A percentile compares a stretch with the other conserved stretches of the same genome.
These are phyloP conservation scores for Antheraea assamensis DNA, from an alignment of 2,888 invertebrate genomes.

Conservation along the genomic window DNA sequence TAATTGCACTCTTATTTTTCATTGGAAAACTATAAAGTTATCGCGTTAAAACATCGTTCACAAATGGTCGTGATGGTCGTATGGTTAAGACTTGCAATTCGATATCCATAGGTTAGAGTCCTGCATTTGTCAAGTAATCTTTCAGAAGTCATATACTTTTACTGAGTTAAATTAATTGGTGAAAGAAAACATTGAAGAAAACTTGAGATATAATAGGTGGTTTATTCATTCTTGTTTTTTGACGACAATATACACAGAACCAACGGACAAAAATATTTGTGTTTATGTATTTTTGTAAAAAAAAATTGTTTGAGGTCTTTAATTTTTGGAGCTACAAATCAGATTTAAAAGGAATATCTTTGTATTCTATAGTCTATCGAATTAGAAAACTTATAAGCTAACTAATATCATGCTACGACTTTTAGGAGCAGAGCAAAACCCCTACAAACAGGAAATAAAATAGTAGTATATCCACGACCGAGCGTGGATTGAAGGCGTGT, in stretches of 20 bases:
- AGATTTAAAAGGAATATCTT: no score
- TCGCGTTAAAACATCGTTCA: background rate
- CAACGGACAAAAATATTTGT: background rate
- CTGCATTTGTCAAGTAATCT: background rate
- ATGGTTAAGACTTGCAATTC: background rate
- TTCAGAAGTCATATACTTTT: background rate
- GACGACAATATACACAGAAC: background rate
- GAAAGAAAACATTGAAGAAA: no score
- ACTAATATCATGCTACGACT: no score
- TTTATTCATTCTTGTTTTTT: background rate
- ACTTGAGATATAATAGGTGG: background rate
- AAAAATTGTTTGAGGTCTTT: no score
- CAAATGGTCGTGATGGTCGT: background rate
- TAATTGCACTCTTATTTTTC: slow-evolving; percentile 44
- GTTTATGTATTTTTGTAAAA: no score
- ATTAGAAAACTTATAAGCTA: no score
- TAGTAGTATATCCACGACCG: no score
- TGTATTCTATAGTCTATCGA: no score
- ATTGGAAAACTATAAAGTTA: slow-evolving; percentile 39
- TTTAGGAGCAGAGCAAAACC: no score
- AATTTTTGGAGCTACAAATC: no score
- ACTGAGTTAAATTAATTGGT: background rate
- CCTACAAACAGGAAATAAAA: no score
- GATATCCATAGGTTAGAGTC: background rate
- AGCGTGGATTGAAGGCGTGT: no score